Percentiles rank a stretch among this genome's conserved stretches.
Conservation (phyloP, 64 coral and sea anemone genomes). For the Acropora tenuis region DNA sequence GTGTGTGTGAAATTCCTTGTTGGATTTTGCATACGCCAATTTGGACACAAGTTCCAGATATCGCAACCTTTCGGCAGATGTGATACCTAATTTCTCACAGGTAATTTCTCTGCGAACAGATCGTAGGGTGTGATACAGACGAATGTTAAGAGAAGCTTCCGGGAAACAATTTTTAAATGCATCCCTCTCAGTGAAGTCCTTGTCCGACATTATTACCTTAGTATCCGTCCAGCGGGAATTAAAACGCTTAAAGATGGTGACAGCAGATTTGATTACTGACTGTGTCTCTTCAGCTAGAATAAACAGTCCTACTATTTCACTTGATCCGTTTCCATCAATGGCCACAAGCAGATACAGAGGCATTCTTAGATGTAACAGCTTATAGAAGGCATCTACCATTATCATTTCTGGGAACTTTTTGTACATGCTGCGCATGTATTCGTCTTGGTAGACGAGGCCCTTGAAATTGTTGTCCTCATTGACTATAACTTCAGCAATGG, state of each 20-base stretch:
- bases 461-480: constrained; percentile 44
- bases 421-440: constrained; percentile 11
- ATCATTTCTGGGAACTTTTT: constrained; percentile 37
- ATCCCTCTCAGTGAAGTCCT: constrained; percentile 45
- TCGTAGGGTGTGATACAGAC: constrained; percentile 31
- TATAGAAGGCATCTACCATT: constrained; percentile 38
- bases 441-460: constrained; percentile 15
- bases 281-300: constrained; percentile 44
- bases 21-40: constrained; percentile 12
- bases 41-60: constrained; percentile 43
- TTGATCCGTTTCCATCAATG: constrained; percentile 7
- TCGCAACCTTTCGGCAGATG: constrained; percentile 44
- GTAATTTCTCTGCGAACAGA: constrained; percentile 50
- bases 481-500: constrained; percentile 15
- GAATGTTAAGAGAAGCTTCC: constrained; percentile 13
- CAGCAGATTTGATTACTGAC: constrained; percentile 17
- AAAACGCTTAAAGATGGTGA: constrained; percentile 9
- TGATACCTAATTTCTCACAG: constrained; percentile 42
- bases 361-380: constrained; percentile 38
- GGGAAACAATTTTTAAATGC: constrained; percentile 53
- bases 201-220: constrained; percentile 47
- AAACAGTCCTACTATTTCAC: constrained; percentile 27
- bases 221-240: constrained; percentile 25
- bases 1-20: constrained; percentile 9
- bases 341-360: constrained; percentile 22